phyloP scores from a whole-genome alignment of 2,888 invertebrate species.

The Ptilodon capucinus region DNA sequence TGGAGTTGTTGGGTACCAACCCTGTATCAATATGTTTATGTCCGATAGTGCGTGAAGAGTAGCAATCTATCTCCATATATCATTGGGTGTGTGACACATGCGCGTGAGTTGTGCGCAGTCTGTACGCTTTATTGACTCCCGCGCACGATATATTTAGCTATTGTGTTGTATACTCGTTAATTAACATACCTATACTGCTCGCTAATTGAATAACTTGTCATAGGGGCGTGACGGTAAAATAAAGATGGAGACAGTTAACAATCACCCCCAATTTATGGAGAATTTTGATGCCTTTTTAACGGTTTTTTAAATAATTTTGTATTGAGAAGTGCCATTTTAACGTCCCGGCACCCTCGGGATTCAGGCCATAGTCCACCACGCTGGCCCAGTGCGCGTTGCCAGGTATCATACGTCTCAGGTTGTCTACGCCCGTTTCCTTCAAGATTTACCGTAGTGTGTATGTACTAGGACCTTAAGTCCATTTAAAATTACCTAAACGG shows the following conservation, averaged over 20 bases:
- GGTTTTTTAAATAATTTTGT: too few relatives aligned
- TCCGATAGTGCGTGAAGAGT: neutral
- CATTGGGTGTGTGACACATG: neutral
- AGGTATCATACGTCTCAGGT: too few relatives aligned
- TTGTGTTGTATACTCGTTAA: neutral
- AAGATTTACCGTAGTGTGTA: too few relatives aligned
- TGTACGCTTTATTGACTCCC: neutral
- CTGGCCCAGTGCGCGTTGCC: too few relatives aligned
- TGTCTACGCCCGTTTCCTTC: too few relatives aligned
- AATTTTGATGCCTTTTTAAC: too few relatives aligned
- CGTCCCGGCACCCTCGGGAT: too few relatives aligned
- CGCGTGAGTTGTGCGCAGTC: neutral
- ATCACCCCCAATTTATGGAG: too few relatives aligned
- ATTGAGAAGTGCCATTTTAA: too few relatives aligned
- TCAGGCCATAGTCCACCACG: too few relatives aligned
- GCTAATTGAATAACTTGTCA: neutral
- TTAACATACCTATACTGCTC: neutral
- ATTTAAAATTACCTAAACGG: too few relatives aligned
- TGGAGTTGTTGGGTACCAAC: neutral
- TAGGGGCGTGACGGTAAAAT: neutral
- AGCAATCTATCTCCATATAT: neutral
- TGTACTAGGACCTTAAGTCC: too few relatives aligned
- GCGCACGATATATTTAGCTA: neutral
- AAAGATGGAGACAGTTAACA: neutral
- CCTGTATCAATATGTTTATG: neutral